These are phyloP conservation scores for Dicyrtoma fusca DNA, from an alignment of 2,888 invertebrate genomes.

Conservation along the genomic window DNA sequence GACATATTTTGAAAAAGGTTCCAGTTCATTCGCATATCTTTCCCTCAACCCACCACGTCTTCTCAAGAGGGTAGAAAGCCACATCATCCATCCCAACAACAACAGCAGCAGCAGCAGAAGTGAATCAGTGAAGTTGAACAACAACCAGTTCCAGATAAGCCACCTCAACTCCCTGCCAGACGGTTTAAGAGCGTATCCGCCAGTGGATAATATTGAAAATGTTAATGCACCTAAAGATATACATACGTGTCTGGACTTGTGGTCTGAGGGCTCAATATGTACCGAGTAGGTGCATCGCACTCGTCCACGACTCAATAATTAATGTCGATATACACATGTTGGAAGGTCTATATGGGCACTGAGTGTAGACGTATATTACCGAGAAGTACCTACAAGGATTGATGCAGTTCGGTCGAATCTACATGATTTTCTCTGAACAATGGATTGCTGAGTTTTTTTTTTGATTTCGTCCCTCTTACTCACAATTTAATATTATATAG, in stretches of 20 bases:
- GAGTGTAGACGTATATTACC: too few relatives aligned
- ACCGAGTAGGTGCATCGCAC: neutral
- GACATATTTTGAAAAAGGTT: too few relatives aligned
- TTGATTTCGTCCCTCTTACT: constrained; percentile 16
- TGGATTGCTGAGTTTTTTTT: neutral
- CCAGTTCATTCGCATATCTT: neutral
- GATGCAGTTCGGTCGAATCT: neutral
- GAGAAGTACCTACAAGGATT: too few relatives aligned
- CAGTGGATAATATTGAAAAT: neutral
- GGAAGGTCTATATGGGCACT: too few relatives aligned
- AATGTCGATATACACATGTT: too few relatives aligned
- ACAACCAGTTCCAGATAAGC: constrained; percentile 39
- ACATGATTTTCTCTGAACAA: constrained; percentile 3
- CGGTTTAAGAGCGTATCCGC: neutral
- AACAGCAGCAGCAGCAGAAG: constrained; percentile 22
- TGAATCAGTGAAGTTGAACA: neutral
- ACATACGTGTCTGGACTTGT: too few relatives aligned
- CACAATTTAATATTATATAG: constrained; percentile 7
- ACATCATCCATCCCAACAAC: constrained; percentile 34
- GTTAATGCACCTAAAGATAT: too few relatives aligned
- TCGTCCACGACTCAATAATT: constrained; percentile 1
- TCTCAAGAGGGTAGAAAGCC: constrained; percentile 25
- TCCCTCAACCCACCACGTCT: neutral
- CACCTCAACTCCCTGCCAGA: constrained; percentile 19
- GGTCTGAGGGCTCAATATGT: too few relatives aligned